These are phyloP conservation scores for Streptopelia turtur DNA, from an alignment of 2,797 vertebrate genomes.

Conservation along the genomic window DNA sequence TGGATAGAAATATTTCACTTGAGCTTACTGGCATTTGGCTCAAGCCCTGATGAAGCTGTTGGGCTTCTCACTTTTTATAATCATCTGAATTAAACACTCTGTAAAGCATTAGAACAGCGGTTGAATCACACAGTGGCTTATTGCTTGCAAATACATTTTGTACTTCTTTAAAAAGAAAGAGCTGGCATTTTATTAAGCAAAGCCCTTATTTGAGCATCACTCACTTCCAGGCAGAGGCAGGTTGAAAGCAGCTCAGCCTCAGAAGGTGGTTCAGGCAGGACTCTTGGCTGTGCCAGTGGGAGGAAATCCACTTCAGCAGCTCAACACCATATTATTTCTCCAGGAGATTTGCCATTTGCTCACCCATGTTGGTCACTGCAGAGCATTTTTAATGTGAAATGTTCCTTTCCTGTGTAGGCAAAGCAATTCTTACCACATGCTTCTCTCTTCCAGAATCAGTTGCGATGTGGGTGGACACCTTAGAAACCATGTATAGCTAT, in stretches of 20 bases:
- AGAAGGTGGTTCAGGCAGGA: neutral
- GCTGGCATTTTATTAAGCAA: conserved; percentile 3
- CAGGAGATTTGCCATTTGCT: neutral
- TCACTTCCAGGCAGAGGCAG: neutral
- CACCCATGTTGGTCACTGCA: neutral
- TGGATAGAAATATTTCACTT: neutral
- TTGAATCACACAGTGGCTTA: neutral
- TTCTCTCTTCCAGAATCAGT: conserved; percentile 12
- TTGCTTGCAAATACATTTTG: neutral
- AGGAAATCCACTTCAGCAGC: conserved; percentile 40
- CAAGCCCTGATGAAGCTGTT: neutral
- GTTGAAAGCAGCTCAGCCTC: conserved; percentile 23
- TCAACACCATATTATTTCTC: neutral
- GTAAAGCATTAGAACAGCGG: neutral
- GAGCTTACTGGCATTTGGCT: neutral
- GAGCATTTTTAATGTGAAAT: neutral
- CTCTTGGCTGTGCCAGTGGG: conserved; percentile 16
- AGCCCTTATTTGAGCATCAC: neutral
- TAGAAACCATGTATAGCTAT: conserved; percentile 8
- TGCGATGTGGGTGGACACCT: conserved; percentile 56
- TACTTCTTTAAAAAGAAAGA: neutral
- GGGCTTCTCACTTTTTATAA: conserved; percentile 12
- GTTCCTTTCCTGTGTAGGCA: conserved; percentile 37
- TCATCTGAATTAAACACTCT: neutral
- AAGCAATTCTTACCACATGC: conserved; percentile 7